Conservation (phyloP, 2,797 vertebrate species). For the Melopsittacus undulatus region DNA sequence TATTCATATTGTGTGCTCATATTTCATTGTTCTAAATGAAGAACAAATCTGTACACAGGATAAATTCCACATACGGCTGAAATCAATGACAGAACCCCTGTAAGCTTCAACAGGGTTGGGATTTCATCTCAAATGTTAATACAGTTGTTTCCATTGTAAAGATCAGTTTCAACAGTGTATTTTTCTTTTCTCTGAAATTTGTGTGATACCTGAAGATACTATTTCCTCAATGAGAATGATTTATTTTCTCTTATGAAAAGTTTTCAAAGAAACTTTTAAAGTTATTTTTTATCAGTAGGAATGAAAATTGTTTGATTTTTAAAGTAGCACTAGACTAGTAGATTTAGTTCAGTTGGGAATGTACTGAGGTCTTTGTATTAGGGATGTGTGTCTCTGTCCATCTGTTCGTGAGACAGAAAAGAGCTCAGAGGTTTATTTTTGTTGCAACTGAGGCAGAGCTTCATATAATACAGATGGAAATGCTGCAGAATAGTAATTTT, state of each 20-base stretch:
- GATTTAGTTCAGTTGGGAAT: not conserved
- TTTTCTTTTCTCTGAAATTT: not conserved
- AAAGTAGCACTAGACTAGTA: not conserved
- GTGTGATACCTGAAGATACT: not conserved
- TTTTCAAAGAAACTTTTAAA: not conserved
- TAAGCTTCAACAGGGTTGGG: not conserved
- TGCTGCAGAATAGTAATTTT: not conserved
- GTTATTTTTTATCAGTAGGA: not conserved
- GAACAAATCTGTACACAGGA: not conserved
- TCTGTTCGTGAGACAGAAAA: not conserved
- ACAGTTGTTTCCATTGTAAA: not conserved
- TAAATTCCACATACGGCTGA: not conserved
- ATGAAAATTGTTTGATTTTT: not conserved
- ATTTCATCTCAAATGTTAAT: constrained; percentile 1
- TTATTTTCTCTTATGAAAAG: not conserved
- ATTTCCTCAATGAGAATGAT: not conserved
- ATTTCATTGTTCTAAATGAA: not conserved
- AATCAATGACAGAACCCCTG: not conserved
- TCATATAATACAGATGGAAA: not conserved
- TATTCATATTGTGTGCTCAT: not conserved
- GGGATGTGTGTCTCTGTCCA: not conserved
- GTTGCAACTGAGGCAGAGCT: not conserved
- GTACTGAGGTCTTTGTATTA: not conserved
- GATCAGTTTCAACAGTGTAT: not conserved
- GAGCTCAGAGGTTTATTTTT: not conserved